These are phyloP conservation scores for Drosophila infuscata DNA, from an alignment of 2,888 invertebrate genomes.

Conservation along the genomic window DNA sequence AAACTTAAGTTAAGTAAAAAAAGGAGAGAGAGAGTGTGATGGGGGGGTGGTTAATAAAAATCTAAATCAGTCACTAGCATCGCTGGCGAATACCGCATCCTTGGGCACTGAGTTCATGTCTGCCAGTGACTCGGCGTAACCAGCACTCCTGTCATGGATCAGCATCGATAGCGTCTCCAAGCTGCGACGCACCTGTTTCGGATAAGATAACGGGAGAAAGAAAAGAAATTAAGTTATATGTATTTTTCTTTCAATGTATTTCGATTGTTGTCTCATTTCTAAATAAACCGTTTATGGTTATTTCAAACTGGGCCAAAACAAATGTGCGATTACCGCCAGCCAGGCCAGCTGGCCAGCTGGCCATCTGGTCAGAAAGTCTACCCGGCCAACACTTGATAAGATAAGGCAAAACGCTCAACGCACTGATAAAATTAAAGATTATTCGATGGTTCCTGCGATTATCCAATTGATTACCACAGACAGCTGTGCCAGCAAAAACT, in stretches of 20 bases:
- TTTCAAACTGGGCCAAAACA: constrained; percentile 9
- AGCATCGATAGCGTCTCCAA: constrained; percentile 92
- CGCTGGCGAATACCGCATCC: constrained; percentile 36
- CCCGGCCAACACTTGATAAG: constrained; percentile 32
- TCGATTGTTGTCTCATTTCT: neutral
- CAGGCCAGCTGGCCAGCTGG: constrained; percentile 2
- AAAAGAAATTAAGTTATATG: neutral
- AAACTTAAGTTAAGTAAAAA: constrained; percentile 16
- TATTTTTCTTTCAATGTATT: neutral
- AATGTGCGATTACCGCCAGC: constrained; percentile 4
- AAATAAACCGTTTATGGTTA: neutral
- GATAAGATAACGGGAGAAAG: neutral
- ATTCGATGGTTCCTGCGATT: neutral
- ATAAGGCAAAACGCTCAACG: constrained; percentile 23
- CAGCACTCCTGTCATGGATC: constrained; percentile 85
- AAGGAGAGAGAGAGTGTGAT: constrained; percentile 4
- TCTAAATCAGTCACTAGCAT: constrained; percentile 82
- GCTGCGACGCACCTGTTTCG: constrained; percentile 90
- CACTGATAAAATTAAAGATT: neutral
- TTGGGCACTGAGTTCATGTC: constrained; percentile 3
- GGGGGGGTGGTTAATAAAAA: neutral
- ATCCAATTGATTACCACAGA: neutral
- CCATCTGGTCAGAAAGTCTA: constrained; percentile 6
- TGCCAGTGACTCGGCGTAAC: constrained; percentile 47
- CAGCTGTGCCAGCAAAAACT: neutral